A percentile compares a stretch with the other conserved stretches of the same genome.
These are phyloP conservation scores for Hydrocynus forskahlii DNA, from an alignment of 2,797 vertebrate species.

Conservation along the genomic window DNA sequence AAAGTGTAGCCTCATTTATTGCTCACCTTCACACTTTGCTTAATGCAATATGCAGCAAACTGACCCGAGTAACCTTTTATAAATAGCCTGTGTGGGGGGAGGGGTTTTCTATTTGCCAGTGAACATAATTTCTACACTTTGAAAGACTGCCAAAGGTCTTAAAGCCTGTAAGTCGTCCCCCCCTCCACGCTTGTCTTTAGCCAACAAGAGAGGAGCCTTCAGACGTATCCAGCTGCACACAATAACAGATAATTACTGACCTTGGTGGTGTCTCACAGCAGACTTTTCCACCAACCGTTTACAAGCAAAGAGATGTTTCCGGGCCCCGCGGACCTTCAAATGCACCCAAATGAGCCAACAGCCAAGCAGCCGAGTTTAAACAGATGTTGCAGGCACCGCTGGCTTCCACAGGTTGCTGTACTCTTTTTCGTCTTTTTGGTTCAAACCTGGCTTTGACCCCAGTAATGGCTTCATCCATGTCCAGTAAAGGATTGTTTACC, in stretches of 20 bases:
- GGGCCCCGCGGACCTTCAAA: slow-evolving; percentile 48
- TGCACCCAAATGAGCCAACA: slow-evolving; percentile 40
- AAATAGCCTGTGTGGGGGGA: slow-evolving; percentile 7
- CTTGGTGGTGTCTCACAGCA: slow-evolving; percentile 57
- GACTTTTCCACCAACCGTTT: slow-evolving; percentile 54
- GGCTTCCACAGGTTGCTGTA: slow-evolving; percentile 29
- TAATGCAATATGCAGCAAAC: slow-evolving; percentile 3
- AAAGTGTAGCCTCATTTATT: too few relatives aligned
- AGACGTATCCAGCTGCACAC: slow-evolving; percentile 54
- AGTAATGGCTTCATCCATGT: slow-evolving; percentile 29
- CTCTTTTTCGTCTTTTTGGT: slow-evolving; percentile 22
- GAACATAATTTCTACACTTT: slow-evolving; percentile 26
- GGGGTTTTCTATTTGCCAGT: not conserved
- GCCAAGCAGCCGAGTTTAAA: slow-evolving; percentile 46
- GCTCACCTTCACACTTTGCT: not conserved
- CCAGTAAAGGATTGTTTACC: slow-evolving; percentile 11
- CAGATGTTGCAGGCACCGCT: slow-evolving; percentile 49
- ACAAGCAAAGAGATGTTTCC: slow-evolving; percentile 55
- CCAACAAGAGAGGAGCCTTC: slow-evolving; percentile 37
- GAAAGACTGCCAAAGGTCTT: slow-evolving; percentile 48
- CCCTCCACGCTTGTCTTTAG: slow-evolving; percentile 1
- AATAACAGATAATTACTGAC: slow-evolving; percentile 62
- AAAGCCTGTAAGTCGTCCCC: slow-evolving; percentile 32
- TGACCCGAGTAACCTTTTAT: slow-evolving; percentile 3
- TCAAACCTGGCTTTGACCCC: slow-evolving; percentile 5